Evolutionary conservation across 2,888 invertebrate species (phyloP).

Genomic region (Rhingia campestris): DNA sequence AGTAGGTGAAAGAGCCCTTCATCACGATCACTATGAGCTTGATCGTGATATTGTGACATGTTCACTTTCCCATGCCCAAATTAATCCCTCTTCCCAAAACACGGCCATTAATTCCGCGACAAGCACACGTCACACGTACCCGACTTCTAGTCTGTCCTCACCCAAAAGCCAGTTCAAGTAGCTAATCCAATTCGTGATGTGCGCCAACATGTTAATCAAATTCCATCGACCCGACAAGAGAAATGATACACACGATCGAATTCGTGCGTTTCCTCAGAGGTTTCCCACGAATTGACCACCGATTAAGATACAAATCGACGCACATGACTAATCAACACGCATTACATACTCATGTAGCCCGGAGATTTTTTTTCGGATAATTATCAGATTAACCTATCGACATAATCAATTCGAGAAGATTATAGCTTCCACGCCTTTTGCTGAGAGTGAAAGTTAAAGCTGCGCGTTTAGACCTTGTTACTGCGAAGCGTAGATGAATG

Average conservation of each 20-base stretch:
- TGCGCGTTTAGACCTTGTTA: conserved; percentile 24
- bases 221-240: conserved; percentile 10
- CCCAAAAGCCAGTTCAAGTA: conserved; percentile 43
- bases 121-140: conserved; percentile 32
- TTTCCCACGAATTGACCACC: conserved; percentile 21
- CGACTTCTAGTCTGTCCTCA: conserved; percentile 9
- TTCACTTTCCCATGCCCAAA: neutral
- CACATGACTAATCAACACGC: conserved; percentile 20
- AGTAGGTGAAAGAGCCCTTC: neutral
- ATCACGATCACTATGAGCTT: too few relatives aligned
- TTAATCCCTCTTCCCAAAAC: neutral
- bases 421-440: conserved; percentile 50
- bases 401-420: conserved; percentile 54
- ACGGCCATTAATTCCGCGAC: conserved; percentile 35
- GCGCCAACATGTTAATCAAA: conserved; percentile 30
- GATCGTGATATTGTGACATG: too few relatives aligned
- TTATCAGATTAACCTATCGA: conserved; percentile 65
- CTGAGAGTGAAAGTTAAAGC: conserved; percentile 55
- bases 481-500: conserved; percentile 12
- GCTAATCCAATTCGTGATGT: conserved; percentile 42
- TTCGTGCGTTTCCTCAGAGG: neutral
- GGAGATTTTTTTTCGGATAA: conserved; percentile 35
- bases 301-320: conserved; percentile 27
- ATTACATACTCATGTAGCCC: conserved; percentile 27
- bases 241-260: neutral